Percentiles rank a stretch among this genome's conserved stretches.
These are phyloP conservation scores for Oncorhynchus kisutch DNA, from an alignment of 2,113 vertebrate genomes.

Conservation along the genomic window DNA sequence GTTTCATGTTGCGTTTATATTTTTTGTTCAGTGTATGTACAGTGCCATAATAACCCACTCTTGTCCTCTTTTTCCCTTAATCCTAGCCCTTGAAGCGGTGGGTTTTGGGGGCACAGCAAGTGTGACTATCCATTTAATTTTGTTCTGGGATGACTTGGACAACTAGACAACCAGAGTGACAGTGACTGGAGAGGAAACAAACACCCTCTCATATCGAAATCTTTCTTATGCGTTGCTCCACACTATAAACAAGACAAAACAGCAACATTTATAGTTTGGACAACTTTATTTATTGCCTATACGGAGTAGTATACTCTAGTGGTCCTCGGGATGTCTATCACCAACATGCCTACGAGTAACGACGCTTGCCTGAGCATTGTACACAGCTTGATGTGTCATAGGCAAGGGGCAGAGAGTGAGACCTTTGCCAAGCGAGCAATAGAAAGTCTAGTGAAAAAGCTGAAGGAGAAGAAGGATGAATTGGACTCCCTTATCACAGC, in stretches of 20 bases:
- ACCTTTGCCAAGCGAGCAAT: conserved; percentile 93
- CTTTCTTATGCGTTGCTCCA: conserved; percentile 32
- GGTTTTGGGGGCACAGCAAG: too few species aligned
- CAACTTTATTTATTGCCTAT: neutral
- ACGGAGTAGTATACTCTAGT: neutral
- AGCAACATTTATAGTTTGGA: neutral
- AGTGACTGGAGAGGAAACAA: neutral
- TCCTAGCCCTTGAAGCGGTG: neutral
- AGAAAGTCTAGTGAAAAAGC: conserved; percentile 93
- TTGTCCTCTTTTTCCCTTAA: neutral
- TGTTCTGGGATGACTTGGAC: neutral
- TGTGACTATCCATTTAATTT: neutral
- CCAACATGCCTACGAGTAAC: conserved; percentile 92
- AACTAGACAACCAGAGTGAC: neutral
- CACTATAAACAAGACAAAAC: neutral
- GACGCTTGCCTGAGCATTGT: conserved; percentile 97
- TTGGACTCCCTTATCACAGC: conserved; percentile 94
- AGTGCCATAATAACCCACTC: neutral
- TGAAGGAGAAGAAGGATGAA: conserved; percentile 97
- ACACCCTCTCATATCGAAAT: neutral
- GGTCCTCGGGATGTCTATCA: conserved; percentile 82
- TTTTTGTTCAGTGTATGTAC: neutral
- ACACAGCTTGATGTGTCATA: conserved; percentile 96
- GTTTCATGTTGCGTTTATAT: too few species aligned
- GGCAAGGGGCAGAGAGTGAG: conserved; percentile 95